Evolutionary conservation across 2,888 invertebrate species (phyloP).

Genomic region (Callyntrura sp.): DNA sequence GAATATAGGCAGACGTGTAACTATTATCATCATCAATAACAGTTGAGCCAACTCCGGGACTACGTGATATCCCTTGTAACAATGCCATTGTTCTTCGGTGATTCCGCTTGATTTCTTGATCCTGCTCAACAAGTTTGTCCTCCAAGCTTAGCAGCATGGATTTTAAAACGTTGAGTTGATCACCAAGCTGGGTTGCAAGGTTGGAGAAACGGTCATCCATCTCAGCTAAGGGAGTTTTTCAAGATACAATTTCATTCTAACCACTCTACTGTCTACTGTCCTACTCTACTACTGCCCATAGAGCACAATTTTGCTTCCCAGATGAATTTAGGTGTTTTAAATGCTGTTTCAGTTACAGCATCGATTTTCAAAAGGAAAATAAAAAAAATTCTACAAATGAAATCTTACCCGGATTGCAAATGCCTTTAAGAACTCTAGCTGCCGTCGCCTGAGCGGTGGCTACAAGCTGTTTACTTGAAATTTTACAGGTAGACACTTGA

Average conservation of each 20-base stretch:
- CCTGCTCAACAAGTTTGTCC: conserved; percentile 84
- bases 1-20: conserved; percentile 77
- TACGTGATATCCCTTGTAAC: conserved; percentile 78
- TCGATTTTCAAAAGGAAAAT: not conserved
- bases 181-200: conserved; percentile 84
- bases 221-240: conserved; percentile 83
- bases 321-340: not conserved
- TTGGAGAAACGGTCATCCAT: conserved; percentile 84
- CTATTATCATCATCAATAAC: conserved; percentile 78
- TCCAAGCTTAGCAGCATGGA: conserved; percentile 84
- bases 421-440: conserved; percentile 85
- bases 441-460: conserved; percentile 86
- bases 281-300: not conserved
- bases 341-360: not conserved
- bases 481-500: conserved; percentile 85
- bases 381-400: conserved; percentile 52
- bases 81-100: conserved; percentile 82
- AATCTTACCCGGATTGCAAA: conserved; percentile 85
- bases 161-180: conserved; percentile 84
- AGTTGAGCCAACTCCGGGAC: conserved; percentile 71
- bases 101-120: conserved; percentile 84
- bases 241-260: not conserved
- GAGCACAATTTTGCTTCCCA: no score
- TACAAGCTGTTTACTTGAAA: conserved; percentile 85
- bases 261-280: not conserved